Conservation (phyloP, 2,888 invertebrate species). For the Melikaiella ostensackeni region DNA sequence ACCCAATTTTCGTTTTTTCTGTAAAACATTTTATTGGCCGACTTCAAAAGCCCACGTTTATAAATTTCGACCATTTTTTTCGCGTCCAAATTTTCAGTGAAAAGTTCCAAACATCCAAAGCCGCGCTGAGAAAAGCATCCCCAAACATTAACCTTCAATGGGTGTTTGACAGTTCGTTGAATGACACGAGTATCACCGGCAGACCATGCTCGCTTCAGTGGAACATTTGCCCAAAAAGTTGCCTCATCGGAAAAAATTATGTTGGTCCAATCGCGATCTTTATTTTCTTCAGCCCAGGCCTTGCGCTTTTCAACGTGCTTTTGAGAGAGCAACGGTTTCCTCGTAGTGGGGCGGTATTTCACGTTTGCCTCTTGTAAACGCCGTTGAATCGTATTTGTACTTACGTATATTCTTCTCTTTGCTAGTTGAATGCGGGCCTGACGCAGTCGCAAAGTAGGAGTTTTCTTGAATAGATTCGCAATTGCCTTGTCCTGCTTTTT, state of each 20-base stretch:
- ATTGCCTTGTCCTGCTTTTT: slow-evolving; percentile 43
- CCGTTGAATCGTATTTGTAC: slow-evolving; percentile 29
- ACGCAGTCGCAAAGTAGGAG: slow-evolving; percentile 17
- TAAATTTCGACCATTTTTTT: too few relatives aligned
- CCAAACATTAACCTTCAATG: too few relatives aligned
- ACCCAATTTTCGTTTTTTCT: too few relatives aligned
- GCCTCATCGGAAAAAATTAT: neutral
- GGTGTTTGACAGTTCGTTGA: too few relatives aligned
- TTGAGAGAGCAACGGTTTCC: slow-evolving; percentile 24
- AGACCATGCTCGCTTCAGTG: neutral
- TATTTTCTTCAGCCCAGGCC: neutral
- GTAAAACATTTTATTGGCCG: too few relatives aligned
- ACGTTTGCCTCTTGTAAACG: slow-evolving; percentile 41
- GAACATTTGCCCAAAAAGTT: neutral
- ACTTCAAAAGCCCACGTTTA: too few relatives aligned
- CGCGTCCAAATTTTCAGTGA: too few relatives aligned
- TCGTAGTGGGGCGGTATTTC: slow-evolving; percentile 28
- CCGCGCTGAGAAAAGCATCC: too few relatives aligned
- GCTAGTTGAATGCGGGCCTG: slow-evolving; percentile 39
- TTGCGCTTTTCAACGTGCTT: neutral
- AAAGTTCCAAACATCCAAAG: too few relatives aligned
- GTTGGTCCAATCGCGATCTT: slow-evolving; percentile 18
- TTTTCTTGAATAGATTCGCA: slow-evolving; percentile 25
- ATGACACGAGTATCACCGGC: too few relatives aligned
- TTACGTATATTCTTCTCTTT: slow-evolving; percentile 41